Evolutionary conservation across 92 coral and sea anemone species (phyloP), one percentile per base, ranked within the genome.

Genomic region (Paragorgia papillata): DNA sequence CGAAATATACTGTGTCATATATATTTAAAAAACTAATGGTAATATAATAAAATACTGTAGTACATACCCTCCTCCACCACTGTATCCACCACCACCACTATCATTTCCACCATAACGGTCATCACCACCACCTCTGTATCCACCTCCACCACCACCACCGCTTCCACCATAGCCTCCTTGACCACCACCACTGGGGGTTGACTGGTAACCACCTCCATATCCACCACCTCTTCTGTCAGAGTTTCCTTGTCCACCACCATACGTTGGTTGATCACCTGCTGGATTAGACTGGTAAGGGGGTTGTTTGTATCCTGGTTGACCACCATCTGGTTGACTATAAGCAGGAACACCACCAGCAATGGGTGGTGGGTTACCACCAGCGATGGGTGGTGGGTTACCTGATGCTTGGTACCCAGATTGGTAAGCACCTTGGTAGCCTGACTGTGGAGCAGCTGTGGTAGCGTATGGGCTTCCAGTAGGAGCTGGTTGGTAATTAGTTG

Each of bases 41-140:
- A 57, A 57, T 57, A 57, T 37, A 37, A 40, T 7, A 66, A 66
- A 4, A n/a, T 33, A 33, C 34, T 7, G 12, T 10, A 3, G 40
- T 66, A 66, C 73, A 39, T 66, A 66, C 73, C 73, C 68, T 35
- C 73, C 73, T 2, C 73, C 73, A 25, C 59, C 39, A 46, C 33
- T 59, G 18, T 18, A 46, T 15, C 57, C 57, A 41, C 57, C 57
- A 46, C 35, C 46, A 27, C 76, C 62, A 48, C 61, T 39, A n/a
- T n/a, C n/a, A 51, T 17, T 17, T 51, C 51, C 43, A 71, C 76
- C 76, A 69, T 51, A 43, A n/a, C 57, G 26, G 50, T 55, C 76
- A 29, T 55, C 59, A 5, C 76, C 53, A 55, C 64, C 39, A 71
- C 57, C 63, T 3, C 49, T 32, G 26, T 58, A 31, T 24, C 75